Base-by-base conservation (phyloP, 1,140 invertebrate species). In the Nasonia longicornis region DNA sequence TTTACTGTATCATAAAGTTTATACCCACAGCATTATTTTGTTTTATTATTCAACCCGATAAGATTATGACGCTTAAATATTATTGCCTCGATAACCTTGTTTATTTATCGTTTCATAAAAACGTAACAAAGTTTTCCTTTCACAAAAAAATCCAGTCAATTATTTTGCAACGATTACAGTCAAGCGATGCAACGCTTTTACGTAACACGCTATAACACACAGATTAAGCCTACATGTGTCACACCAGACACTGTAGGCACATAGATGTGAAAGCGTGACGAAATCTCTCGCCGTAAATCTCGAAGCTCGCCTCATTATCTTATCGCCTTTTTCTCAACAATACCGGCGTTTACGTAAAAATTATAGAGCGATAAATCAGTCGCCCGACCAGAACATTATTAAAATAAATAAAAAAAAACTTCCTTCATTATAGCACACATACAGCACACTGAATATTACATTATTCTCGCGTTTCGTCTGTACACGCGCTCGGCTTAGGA, bases 401-500 rank as follows among this genome's bases (percentile, higher is more conserved):
- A 42, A 73, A 48, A 72, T n/a, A n/a, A 1, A 48, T 20, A 22
- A 10, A 72, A 42, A 45, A 38, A 72, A 45, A 2, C n/a, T 72
- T n/a, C 4, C 12, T 16, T 1, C 6, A 58, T 58, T 58, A 58
- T 58, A 7, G 26, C 31, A 48, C n/a, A 45, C 7, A 71, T 12
- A 72, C 22, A 26, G 26, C 26, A 26, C 38, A 22, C 10, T 72
- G 20, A n/a, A 42, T 48, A 72, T 72, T 52, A 74, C 14, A 74
- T 74, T 74, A 76, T 26, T 76, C 58, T 45, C 31, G 12, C 52
- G 35, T 66, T 58, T 52, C 8, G 29, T 35, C 69, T 52, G n/a
- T 72, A 77, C 80, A 74, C 69, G 75, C 77, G 82, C 73, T 82
- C 38, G 38, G 45, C 8, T 29, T 11, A 58, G 45, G 42, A 83